phyloP scores from a whole-genome alignment of 2,113 vertebrate genomes.

The Eulemur macaco region DNA sequence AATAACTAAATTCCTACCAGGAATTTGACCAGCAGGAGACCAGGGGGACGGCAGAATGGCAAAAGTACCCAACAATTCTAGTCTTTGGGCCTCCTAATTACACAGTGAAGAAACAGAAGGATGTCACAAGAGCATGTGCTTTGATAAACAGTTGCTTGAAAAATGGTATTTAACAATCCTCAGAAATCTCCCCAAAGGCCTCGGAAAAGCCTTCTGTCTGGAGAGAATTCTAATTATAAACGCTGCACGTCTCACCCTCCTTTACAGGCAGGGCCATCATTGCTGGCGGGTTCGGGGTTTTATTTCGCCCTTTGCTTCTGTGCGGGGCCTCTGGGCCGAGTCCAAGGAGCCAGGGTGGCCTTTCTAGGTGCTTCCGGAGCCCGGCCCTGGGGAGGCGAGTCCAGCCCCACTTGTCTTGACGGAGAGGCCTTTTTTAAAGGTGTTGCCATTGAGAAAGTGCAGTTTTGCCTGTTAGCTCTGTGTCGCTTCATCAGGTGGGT shows the following conservation, averaged over 20 bases:
- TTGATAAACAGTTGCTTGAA: constrained; percentile 61
- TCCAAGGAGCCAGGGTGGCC: background rate
- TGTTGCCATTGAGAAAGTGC: background rate
- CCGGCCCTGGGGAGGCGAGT: too few relatives aligned
- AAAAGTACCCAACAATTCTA: background rate
- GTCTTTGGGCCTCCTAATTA: constrained; percentile 59
- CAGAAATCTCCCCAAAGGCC: constrained; percentile 57
- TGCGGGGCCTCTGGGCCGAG: background rate
- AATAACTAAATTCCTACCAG: background rate
- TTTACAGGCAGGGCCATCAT: background rate
- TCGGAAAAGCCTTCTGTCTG: constrained; percentile 38
- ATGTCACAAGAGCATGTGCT: constrained; percentile 56
- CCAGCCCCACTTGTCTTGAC: background rate
- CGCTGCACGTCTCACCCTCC: background rate
- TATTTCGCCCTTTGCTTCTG: constrained; percentile 35
- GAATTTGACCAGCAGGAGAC: constrained; percentile 39
- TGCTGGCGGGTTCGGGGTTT: constrained; percentile 9
- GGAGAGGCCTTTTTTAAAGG: background rate
- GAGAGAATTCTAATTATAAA: constrained; percentile 37
- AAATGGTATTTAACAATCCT: constrained; percentile 60
- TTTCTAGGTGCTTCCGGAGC: background rate
- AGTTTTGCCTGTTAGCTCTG: background rate
- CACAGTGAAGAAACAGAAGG: constrained; percentile 47
- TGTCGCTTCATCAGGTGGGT: background rate
- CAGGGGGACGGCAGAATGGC: background rate